These are phyloP conservation scores for Eulemur albifrons DNA, from an alignment of 2,797 vertebrate species.

Conservation along the genomic window DNA sequence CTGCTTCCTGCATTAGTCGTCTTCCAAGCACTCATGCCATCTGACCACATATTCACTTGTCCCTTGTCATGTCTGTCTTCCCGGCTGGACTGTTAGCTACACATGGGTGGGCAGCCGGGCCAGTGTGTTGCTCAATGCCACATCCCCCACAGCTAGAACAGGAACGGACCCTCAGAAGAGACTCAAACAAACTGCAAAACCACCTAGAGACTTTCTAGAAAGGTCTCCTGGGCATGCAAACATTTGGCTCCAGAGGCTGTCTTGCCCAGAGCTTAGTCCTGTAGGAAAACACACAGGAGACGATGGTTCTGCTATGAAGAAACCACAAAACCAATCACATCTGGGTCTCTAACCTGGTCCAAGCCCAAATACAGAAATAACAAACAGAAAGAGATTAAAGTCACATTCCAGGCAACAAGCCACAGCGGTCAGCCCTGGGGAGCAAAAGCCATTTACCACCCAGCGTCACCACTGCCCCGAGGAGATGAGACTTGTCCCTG, in stretches of 20 bases:
- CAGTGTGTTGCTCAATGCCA: not conserved
- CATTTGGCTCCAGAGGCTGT: not conserved
- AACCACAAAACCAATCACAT: not conserved
- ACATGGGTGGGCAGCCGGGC: rapidly evolving
- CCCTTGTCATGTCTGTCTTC: not conserved
- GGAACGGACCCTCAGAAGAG: not conserved
- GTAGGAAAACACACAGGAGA: rapidly evolving
- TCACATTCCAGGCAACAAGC: rapidly evolving
- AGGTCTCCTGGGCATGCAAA: not conserved
- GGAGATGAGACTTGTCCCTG: not conserved
- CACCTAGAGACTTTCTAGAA: not conserved
- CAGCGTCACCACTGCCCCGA: rapidly evolving
- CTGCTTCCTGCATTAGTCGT: not conserved
- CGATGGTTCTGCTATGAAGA: rapidly evolving
- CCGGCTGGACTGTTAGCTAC: not conserved
- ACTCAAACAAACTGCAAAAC: not conserved
- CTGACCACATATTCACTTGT: rapidly evolving
- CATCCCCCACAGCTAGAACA: rapidly evolving
- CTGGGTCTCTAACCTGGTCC: not conserved
- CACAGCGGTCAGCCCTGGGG: rapidly evolving
- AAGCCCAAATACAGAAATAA: not conserved
- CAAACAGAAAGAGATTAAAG: too few relatives aligned
- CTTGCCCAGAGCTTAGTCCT: not conserved
- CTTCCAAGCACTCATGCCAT: not conserved
- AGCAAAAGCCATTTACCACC: rapidly evolving